Evolutionary conservation across 2,113 vertebrate species (phyloP), one percentile per base, ranked within the genome.

Genomic region (Barbus barbus): DNA sequence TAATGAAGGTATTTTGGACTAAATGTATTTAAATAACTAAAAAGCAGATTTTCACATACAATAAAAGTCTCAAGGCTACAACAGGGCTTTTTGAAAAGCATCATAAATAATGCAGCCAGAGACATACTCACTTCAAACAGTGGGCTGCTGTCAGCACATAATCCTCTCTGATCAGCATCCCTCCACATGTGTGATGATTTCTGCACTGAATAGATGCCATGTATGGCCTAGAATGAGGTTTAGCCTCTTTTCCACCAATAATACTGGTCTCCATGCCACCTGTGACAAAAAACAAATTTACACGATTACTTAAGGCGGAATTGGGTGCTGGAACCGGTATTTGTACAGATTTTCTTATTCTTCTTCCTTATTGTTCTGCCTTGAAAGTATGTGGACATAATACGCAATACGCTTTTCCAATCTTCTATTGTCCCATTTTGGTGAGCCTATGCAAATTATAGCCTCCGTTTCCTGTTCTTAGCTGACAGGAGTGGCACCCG

Each of bases 191-290:
- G 83, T 93, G 91, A 0, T 3, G 0, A 20, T 2, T 12, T 0
- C 0, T 1, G 0, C 4, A 1, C 69, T 93, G 93, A 8, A 95
- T 79, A 1, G 93, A 97, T 0, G 87, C 96, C 86, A 97, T 92
- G 91, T 95, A 97, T 65, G 95, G 96, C 84, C 91, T 87, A 44
- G 96, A 96, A 46, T 96, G 95, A 3, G 95, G 92, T 1, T 20
- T 90, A 18, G 85, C 91, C 0, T 73, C 91, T 0, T 41, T 90
- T 0, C 96, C 96, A 11, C 94, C 95, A 0, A 96, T 88, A 83
- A 98, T 95, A 58, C 9, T 58, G 44, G 88, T 90, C 0, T 89
- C 90, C 81, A 88, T 89, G 11, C 90, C 84, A 12, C 91, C 95
- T 96, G 58, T 63, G 61, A 78, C 4, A 38, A n/a, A 18, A 72